Conservation (phyloP, 2,113 vertebrate genomes). For the Pardalotus punctatus region DNA sequence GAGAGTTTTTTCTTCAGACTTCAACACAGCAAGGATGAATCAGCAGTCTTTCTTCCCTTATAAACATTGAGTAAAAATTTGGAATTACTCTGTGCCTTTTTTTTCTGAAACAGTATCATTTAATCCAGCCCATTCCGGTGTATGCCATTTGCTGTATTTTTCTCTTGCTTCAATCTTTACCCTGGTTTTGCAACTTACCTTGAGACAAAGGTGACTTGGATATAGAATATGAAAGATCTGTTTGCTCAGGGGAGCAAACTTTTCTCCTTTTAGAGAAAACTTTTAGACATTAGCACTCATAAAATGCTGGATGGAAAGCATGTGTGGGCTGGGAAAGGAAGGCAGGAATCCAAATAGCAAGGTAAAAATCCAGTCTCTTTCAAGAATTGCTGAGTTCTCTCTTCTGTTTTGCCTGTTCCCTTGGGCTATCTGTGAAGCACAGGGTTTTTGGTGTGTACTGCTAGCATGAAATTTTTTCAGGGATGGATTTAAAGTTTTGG, state of each 20-base stretch:
- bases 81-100: not conserved
- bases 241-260: not conserved
- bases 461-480: not conserved
- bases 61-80: not conserved
- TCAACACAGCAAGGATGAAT: not conserved
- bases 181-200: not conserved
- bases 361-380: not conserved
- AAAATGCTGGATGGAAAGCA: not conserved
- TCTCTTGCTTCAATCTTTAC: not conserved
- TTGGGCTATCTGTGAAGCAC: not conserved
- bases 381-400: not conserved
- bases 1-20: not conserved
- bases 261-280: not conserved
- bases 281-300: not conserved
- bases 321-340: not conserved
- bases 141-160: not conserved
- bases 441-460: not conserved
- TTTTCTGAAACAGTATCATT: not conserved
- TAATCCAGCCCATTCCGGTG: not conserved
- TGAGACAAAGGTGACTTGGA: not conserved
- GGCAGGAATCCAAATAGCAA: not conserved
- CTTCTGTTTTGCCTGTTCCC: not conserved
- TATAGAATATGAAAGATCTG: not conserved
- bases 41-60: not conserved
- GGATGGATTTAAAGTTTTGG: not conserved